Evolutionary conservation across 1,140 invertebrate species (phyloP), one percentile per base, ranked within the genome.

Genomic region (Chionoecetes opilio): DNA sequence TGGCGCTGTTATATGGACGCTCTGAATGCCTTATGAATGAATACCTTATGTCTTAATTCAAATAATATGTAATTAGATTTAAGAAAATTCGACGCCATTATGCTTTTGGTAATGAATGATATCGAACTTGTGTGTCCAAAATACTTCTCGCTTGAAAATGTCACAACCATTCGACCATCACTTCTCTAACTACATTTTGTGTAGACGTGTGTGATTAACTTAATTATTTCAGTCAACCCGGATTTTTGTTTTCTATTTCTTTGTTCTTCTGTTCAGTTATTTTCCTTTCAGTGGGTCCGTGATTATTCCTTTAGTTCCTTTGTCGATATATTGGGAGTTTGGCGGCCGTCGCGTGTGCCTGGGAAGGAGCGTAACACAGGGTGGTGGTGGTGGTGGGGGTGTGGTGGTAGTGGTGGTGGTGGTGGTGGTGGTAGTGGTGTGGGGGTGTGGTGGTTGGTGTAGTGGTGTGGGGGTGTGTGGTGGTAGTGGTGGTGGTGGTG

Each of bases 1-100:
- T 84, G 82, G n/a, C n/a, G 5, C 8, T 26, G 82, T 84, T 8
- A n/a, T n/a, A n/a, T n/a, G n/a, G n/a, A n/a, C 32, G 82, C 82
- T 8, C n/a, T 84, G 82, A 84, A 84, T n/a, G n/a, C n/a, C n/a
- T n/a, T n/a, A n/a, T n/a, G n/a, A 84, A 84, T 84, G 32, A 26
- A 34, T 5, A 26, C 32, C 82, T n/a, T 84, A 8, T 84, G n/a
- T 46, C 41, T 46, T 46, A 46, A 46, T 5, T 46, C 41, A 8
- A 14, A 14, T 46, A 14, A 46, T 46, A 46, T 14, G 14, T 46
- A 46, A 46, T 46, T 46, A 46, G 14, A 14, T 14, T 8, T 46
- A 5, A 8, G 5, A n/a, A 8, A 8, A 46, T 46, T 46, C 41
- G 14, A 5, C 41, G 41, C 41, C 41, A 46, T 46, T 46, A 14